phyloP scores from a whole-genome alignment of 2,797 vertebrate genomes.

The Nyctalus aviator region DNA sequence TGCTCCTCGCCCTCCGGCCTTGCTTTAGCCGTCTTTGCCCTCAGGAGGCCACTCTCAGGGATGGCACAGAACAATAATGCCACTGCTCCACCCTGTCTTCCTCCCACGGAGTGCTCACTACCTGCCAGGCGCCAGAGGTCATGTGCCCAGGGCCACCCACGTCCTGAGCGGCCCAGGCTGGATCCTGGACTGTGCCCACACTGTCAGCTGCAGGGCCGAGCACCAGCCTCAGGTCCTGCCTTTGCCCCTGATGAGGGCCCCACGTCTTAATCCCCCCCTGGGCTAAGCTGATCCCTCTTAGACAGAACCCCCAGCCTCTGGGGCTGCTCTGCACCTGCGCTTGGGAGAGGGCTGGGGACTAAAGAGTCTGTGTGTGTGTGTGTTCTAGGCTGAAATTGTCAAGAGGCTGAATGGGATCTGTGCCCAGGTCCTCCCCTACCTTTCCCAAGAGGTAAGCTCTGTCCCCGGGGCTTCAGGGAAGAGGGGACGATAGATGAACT shows the following conservation, averaged over 20 bases:
- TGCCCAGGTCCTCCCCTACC: conserved; percentile 97
- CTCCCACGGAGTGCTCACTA: neutral
- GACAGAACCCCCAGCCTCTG: neutral
- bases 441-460: conserved; percentile 96
- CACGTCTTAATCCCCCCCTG: neutral
- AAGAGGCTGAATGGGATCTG: conserved; percentile 99
- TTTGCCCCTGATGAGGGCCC: neutral
- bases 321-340: neutral
- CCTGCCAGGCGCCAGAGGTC: accelerated
- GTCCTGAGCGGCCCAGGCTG: neutral
- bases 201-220: neutral
- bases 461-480: neutral
- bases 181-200: accelerated
- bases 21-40: neutral
- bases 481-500: neutral
- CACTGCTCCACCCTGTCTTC: neutral
- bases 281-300: neutral
- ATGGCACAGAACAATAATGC: too few relatives aligned
- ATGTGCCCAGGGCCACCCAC: neutral
- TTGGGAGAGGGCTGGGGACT: neutral
- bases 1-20: accelerated
- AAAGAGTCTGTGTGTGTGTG: neutral
- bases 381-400: conserved; percentile 95
- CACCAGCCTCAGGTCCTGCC: neutral
- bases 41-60: neutral